Conservation (phyloP, 2,113 vertebrate species). For the Zapus hudsonius region DNA sequence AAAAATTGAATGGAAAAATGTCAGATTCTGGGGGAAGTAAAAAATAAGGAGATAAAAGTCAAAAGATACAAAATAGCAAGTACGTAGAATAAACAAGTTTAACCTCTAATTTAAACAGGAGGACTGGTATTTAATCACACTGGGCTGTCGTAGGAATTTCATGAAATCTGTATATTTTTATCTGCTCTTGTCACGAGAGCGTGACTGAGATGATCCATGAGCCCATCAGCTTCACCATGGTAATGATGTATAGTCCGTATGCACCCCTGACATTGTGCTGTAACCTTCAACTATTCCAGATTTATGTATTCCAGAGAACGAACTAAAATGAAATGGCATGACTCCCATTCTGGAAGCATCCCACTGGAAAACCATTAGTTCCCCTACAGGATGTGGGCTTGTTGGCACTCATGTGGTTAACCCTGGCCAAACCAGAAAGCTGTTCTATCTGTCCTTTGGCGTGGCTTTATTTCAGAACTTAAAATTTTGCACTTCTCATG, state of each 20-base stretch:
- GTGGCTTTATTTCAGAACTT: neutral
- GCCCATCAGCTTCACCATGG: neutral
- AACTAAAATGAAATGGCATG: neutral
- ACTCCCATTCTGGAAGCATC: neutral
- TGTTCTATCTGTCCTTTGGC: neutral
- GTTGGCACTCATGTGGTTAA: neutral
- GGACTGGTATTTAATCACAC: neutral
- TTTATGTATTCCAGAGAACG: neutral
- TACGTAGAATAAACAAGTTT: neutral
- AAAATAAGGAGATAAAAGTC: neutral
- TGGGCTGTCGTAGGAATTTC: neutral
- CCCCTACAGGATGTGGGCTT: neutral
- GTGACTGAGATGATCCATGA: neutral
- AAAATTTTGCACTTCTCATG: neutral
- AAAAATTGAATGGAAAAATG: neutral
- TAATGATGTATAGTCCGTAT: neutral
- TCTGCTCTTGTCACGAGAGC: neutral
- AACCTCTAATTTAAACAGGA: neutral
- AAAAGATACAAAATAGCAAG: neutral
- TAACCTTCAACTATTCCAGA: neutral
- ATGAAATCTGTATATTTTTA: neutral
- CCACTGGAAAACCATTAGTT: neutral
- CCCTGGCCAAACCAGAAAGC: neutral
- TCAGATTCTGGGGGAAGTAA: neutral
- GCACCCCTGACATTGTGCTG: neutral